Evolutionary conservation across 1,140 invertebrate species (phyloP), one percentile per base, ranked within the genome.

Genomic region (Sitobion miscanthi): DNA sequence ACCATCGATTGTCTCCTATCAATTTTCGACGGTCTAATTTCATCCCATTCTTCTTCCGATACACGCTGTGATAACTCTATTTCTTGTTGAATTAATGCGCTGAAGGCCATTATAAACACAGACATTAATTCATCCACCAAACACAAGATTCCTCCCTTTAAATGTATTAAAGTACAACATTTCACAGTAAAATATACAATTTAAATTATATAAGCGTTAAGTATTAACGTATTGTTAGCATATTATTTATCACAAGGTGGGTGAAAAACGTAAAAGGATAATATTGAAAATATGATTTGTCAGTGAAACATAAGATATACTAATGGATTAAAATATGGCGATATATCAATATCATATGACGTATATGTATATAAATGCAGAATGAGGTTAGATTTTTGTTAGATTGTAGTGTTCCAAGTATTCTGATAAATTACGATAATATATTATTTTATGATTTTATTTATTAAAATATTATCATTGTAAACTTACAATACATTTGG

Each of bases 1-100:
- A 98, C 94, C 47, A 98, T 95, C 91, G 96, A 96, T 47, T 95
- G 95, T 89, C 96, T 95, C 89, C 97, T 96, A 94, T 97, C 96
- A 23, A 95, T 94, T 94, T 97, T 97, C 2, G 96, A 96, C 5
- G 97, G 96, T 94, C 97, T 96, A 85, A 97, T 96, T 2, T 96
- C 96, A 94, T 98, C 97, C 96, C 97, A 98, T 95, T 98, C 97
- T 95, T 98, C 97, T 90, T 97, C 97, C 0, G 97, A 97, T 30
- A 98, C 96, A 95, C 97, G 96, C 45, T 96, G 96, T n/a, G 97
- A 96, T 83, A 97, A 95, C 62, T 97, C 96, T 69, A 96, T 96
- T 95, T 98, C 97, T 77, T 96, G 96, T 47, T 96, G 94, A 25
- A 97, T 96, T 0, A 97, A 96, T 86, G 96, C 95, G 88, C 97